Percentiles rank a stretch among this genome's conserved stretches.
Conservation (phyloP, 2,888 invertebrate genomes). For the Rhaphigaster nebulosa region DNA sequence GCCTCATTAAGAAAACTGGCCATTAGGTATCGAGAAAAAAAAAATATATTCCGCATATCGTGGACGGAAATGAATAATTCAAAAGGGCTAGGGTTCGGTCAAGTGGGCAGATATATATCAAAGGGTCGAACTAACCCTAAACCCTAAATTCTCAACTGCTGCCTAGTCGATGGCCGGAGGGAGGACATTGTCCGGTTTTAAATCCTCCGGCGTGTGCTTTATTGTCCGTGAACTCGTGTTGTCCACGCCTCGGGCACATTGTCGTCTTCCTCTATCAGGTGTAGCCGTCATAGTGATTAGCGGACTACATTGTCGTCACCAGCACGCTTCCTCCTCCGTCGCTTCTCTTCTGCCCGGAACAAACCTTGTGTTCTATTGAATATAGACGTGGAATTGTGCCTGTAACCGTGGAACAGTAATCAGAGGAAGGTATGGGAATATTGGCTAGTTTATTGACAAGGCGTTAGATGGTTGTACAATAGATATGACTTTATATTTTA, state of each 20-base stretch:
- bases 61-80: constrained; percentile 47
- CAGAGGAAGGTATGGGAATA: neutral
- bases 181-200: constrained; percentile 48
- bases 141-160: neutral
- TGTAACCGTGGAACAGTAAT: neutral
- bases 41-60: constrained; percentile 25
- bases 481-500: too few relatives aligned
- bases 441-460: neutral
- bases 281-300: constrained; percentile 46
- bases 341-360: neutral
- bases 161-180: neutral
- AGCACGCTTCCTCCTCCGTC: constrained; percentile 1
- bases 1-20: constrained; percentile 47
- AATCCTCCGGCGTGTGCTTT: constrained; percentile 44
- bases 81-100: constrained; percentile 1
- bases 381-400: neutral
- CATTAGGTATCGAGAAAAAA: constrained; percentile 22
- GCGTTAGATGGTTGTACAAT: neutral
- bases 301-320: neutral
- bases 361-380: constrained; percentile 19
- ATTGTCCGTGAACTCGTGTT: constrained; percentile 45
- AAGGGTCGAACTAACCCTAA: constrained; percentile 20
- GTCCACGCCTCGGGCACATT: neutral
- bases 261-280: constrained; percentile 5
- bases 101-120: constrained; percentile 38